Conservation (phyloP, 2,113 vertebrate genomes). For the Vimba vimba region DNA sequence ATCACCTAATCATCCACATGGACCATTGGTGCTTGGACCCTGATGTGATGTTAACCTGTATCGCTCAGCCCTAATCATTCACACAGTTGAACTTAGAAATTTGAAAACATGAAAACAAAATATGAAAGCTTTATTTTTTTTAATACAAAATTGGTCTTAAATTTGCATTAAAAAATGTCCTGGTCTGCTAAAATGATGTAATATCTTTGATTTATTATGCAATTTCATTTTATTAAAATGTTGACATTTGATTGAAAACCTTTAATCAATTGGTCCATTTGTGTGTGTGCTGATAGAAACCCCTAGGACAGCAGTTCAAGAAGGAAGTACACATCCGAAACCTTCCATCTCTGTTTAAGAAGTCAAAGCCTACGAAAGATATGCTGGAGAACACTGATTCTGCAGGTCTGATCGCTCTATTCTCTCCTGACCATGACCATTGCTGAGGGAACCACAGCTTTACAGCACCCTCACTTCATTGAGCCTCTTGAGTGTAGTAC, state of each 20-base stretch:
- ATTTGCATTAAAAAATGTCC: too few relatives aligned
- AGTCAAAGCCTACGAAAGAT: conserved; percentile 83
- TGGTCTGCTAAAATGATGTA: neutral
- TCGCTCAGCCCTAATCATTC: too few relatives aligned
- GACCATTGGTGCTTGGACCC: too few relatives aligned
- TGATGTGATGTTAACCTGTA: too few relatives aligned
- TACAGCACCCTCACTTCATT: neutral
- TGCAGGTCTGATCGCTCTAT: conserved; percentile 79
- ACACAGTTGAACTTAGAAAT: too few relatives aligned
- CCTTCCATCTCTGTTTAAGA: conserved; percentile 95
- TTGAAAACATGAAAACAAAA: too few relatives aligned
- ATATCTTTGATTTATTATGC: neutral
- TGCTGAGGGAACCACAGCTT: conserved; percentile 6
- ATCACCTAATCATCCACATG: too few relatives aligned
- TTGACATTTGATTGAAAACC: too few relatives aligned
- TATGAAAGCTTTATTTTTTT: too few relatives aligned
- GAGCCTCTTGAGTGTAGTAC: neutral
- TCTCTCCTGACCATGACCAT: conserved; percentile 64
- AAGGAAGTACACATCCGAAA: conserved; percentile 99
- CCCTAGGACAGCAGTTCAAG: conserved; percentile 94
- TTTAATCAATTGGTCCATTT: conserved; percentile 50
- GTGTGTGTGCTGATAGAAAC: conserved; percentile 79
- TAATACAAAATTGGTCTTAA: too few relatives aligned
- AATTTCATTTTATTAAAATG: too few relatives aligned
- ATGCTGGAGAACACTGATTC: conserved; percentile 75